These are phyloP conservation scores for Copsychus sechellarum DNA, from an alignment of 2,113 vertebrate species.

Conservation along the genomic window DNA sequence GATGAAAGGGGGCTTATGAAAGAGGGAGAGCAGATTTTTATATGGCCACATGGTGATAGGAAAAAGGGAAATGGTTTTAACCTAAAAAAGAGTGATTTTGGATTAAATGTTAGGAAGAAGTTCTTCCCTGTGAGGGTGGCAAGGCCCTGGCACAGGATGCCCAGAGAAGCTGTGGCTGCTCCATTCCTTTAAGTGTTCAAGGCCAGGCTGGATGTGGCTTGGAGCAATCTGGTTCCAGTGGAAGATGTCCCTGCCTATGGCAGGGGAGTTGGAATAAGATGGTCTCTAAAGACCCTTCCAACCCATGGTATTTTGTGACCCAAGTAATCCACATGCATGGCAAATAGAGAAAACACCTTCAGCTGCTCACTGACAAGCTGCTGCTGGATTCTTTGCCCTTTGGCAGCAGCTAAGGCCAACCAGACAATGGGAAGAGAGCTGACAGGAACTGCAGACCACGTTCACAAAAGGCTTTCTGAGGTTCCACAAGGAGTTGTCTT, in stretches of 20 bases:
- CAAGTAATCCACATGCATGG: background rate
- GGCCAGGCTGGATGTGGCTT: background rate
- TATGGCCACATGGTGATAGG: background rate
- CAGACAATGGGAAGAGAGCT: background rate
- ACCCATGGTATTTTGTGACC: background rate
- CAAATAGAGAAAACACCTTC: background rate
- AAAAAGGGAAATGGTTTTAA: background rate
- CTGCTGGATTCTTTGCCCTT: background rate
- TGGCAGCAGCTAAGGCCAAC: background rate
- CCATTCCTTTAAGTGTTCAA: background rate
- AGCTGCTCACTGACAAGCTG: background rate
- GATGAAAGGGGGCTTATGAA: accelerated
- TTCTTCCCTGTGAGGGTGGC: background rate
- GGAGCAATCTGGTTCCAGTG: background rate
- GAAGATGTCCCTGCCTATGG: background rate
- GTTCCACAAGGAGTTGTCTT: background rate
- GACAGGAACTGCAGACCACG: background rate
- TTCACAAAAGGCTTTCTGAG: background rate
- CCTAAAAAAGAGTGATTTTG: background rate
- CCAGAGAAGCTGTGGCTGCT: background rate
- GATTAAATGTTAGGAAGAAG: background rate
- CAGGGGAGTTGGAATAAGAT: background rate
- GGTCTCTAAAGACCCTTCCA: background rate
- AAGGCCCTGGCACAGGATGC: background rate
- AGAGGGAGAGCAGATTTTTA: background rate